phyloP scores from a whole-genome alignment of 1,140 invertebrate species.

The Caenorhabditis inopinata region DNA sequence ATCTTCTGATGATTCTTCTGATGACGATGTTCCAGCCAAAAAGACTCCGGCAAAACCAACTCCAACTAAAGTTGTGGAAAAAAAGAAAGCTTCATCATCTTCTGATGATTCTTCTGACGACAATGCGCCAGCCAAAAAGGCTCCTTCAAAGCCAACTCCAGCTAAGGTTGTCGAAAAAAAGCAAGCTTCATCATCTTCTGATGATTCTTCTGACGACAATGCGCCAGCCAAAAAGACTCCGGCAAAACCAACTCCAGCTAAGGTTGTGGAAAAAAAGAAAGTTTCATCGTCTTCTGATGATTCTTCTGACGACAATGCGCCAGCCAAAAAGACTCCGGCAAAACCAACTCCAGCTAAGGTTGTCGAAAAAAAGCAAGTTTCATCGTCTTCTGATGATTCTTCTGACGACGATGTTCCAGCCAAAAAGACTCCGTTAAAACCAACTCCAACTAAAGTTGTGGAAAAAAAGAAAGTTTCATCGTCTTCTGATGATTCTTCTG shows the following conservation, averaged over 20 bases:
- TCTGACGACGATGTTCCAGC: constrained; percentile 8
- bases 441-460: background rate
- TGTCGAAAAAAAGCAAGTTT: background rate
- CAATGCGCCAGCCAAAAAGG: too few relatives aligned
- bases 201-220: background rate
- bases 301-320: background rate
- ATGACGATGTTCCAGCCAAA: background rate
- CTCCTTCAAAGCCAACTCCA: background rate
- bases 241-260: too few relatives aligned
- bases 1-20: background rate
- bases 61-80: background rate
- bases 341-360: background rate
- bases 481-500: background rate
- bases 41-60: background rate
- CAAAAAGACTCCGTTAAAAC: background rate
- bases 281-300: too few relatives aligned
- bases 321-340: background rate
- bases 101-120: constrained; percentile 45
- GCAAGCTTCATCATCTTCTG: background rate
- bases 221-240: background rate
- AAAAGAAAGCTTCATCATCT: constrained; percentile 5
- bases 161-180: background rate
- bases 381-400: background rate
- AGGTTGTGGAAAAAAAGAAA: too few relatives aligned
- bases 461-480: background rate